phyloP scores from a whole-genome alignment of 2,113 vertebrate species.

The Cnemophilus loriae region DNA sequence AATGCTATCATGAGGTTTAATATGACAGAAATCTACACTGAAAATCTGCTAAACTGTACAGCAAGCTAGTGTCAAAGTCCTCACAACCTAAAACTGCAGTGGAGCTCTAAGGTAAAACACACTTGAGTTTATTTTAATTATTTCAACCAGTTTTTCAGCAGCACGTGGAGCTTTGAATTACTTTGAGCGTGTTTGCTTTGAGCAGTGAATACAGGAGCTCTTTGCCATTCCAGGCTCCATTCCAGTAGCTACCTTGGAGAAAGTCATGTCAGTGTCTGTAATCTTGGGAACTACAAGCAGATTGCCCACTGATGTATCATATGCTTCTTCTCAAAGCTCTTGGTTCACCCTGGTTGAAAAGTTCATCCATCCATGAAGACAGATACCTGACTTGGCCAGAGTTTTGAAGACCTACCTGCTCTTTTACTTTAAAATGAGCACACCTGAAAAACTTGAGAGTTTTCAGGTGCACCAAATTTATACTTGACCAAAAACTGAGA shows the following conservation, averaged over 20 bases:
- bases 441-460: neutral
- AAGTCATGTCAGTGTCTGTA: neutral
- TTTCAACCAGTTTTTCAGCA: neutral
- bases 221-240: neutral
- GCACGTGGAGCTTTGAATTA: neutral
- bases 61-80: neutral
- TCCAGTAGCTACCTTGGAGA: neutral
- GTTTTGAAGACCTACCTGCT: neutral
- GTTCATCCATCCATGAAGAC: neutral
- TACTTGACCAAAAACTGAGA: neutral
- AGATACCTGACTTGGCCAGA: neutral
- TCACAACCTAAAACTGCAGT: neutral
- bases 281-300: neutral
- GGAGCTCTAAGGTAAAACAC: neutral
- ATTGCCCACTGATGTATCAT: neutral
- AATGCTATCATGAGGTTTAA: neutral
- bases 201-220: neutral
- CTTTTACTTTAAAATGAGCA: neutral
- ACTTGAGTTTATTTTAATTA: neutral
- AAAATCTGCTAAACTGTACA: neutral
- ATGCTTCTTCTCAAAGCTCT: neutral
- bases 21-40: neutral
- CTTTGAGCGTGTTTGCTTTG: neutral
- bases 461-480: neutral
- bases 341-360: neutral